Evolutionary conservation across 2,888 invertebrate species (phyloP).

Genomic region (Agrochola macilenta): DNA sequence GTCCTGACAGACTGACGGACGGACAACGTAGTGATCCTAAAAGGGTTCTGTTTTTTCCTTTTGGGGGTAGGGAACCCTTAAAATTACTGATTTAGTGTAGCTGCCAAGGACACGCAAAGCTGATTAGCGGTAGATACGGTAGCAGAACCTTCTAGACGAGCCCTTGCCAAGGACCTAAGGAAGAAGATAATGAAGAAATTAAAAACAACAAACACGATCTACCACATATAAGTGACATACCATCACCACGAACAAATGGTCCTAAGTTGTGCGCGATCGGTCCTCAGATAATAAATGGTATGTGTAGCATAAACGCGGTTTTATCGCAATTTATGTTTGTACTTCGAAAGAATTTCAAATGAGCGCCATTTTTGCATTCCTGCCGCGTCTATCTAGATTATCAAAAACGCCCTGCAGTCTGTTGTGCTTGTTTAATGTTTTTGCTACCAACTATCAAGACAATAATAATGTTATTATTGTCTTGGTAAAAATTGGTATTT

Average conservation of each 20-base stretch:
- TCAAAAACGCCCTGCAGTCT: slow-evolving; percentile 61
- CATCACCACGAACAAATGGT: slow-evolving; percentile 33
- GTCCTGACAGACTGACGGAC: no score
- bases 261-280: slow-evolving; percentile 41
- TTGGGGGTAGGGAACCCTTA: no score
- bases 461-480: not conserved
- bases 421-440: slow-evolving; percentile 31
- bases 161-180: not conserved
- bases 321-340: slow-evolving; percentile 57
- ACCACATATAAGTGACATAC: slow-evolving; percentile 14
- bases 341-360: slow-evolving; percentile 61
- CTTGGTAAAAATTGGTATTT: no score
- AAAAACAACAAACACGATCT: not conserved
- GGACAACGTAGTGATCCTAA: no score
- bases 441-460: not conserved
- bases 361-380: slow-evolving; percentile 58
- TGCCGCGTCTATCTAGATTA: slow-evolving; percentile 55
- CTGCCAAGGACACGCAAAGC: not conserved
- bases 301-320: slow-evolving; percentile 50
- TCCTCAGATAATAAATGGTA: slow-evolving; percentile 36
- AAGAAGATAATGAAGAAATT: not conserved
- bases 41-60: no score
- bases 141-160: not conserved
- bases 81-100: not conserved
- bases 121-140: not conserved